Conservation (phyloP, 2,113 vertebrate species). For the Leucosticte australis region DNA sequence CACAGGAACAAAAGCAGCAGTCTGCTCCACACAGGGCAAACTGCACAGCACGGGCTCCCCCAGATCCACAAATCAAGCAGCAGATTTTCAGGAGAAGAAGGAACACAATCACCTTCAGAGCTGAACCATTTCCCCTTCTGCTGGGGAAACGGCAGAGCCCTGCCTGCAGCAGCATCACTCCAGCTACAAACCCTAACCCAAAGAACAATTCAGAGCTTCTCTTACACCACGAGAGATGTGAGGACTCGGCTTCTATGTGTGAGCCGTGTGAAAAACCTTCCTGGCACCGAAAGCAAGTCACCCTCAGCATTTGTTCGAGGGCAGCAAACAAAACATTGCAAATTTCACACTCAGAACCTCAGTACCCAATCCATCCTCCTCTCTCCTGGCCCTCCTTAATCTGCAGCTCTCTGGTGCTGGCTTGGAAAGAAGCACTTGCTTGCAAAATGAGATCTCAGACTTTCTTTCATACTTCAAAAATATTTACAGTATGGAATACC, state of each 20-base stretch:
- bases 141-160: neutral
- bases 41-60: accelerated
- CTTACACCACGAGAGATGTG: accelerated
- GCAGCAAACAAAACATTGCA: neutral
- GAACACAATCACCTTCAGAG: neutral
- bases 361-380: neutral
- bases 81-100: neutral
- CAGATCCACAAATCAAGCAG: neutral
- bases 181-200: no score
- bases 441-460: neutral
- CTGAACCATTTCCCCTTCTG: neutral
- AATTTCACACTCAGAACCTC: neutral
- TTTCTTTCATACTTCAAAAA: neutral
- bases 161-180: neutral
- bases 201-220: neutral
- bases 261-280: neutral
- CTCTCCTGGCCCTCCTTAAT: no score
- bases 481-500: neutral
- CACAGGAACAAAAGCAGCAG: neutral
- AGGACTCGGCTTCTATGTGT: accelerated
- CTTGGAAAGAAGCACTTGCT: neutral
- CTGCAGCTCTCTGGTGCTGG: neutral
- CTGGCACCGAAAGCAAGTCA: neutral
- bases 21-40: neutral
- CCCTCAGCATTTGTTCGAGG: no score